These are phyloP conservation scores for Peromyscus aztecus DNA, from an alignment of 2,797 vertebrate genomes.

Conservation along the genomic window DNA sequence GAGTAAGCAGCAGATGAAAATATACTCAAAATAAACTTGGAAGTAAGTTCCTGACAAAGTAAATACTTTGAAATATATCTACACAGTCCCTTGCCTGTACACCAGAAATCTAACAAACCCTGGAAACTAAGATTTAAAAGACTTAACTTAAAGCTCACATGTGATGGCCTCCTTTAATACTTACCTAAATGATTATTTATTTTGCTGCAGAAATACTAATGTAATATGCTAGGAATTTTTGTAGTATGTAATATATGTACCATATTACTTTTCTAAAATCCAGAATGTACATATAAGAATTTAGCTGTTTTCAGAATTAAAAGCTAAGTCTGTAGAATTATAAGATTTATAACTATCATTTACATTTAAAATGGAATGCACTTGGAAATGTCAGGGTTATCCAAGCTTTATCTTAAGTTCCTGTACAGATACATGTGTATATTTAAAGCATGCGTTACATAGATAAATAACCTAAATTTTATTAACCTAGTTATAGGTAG, in stretches of 20 bases:
- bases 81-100: not conserved
- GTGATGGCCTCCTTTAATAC: constrained; percentile 13
- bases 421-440: constrained; percentile 44
- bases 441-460: constrained; percentile 8
- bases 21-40: constrained; percentile 70
- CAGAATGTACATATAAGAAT: not conserved
- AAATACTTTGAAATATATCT: constrained; percentile 60
- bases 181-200: constrained; percentile 18
- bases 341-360: constrained; percentile 30
- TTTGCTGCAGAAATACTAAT: constrained; percentile 53
- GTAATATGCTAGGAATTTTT: constrained; percentile 20
- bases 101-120: constrained; percentile 36
- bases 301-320: constrained; percentile 16
- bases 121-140: constrained; percentile 50
- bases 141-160: not conserved
- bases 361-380: not conserved
- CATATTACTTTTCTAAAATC: not conserved
- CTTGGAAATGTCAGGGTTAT: constrained; percentile 16
- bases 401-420: constrained; percentile 54
- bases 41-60: constrained; percentile 57
- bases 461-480: constrained; percentile 54
- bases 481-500: constrained; percentile 24
- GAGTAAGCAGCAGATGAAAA: constrained; percentile 55
- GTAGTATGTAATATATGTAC: not conserved
- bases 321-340: constrained; percentile 19